phyloP scores from a whole-genome alignment of 2,888 invertebrate genomes.

The Dyspetes luteomarginatus region DNA sequence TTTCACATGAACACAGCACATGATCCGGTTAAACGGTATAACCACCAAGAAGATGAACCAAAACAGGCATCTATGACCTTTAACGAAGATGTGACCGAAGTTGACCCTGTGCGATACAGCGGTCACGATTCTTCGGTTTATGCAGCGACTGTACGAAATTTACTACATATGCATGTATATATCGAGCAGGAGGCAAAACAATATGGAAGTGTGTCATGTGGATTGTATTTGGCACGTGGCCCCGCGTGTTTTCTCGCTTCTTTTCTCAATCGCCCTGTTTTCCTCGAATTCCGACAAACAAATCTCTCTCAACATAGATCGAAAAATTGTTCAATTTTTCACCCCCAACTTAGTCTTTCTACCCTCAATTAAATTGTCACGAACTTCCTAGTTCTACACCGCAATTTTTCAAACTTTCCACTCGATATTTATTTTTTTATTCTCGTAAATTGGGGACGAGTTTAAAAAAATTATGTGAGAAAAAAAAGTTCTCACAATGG shows the following conservation, averaged over 20 bases:
- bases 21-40: no score
- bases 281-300: constrained; percentile 5
- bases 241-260: constrained; percentile 7
- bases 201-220: constrained; percentile 49
- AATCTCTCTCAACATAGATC: background rate
- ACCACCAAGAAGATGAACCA: background rate
- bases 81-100: constrained; percentile 44
- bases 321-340: background rate
- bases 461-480: no score
- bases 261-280: background rate
- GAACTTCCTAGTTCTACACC: no score
- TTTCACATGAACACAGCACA: no score
- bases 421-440: background rate
- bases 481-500: no score
- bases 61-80: constrained; percentile 41
- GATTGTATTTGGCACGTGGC: constrained; percentile 61
- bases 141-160: background rate
- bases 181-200: constrained; percentile 34
- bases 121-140: background rate
- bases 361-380: no score
- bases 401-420: background rate
- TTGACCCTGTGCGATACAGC: constrained; percentile 37
- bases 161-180: background rate
- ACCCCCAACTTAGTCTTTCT: no score
- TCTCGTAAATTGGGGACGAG: no score